Base-by-base conservation (phyloP, 2,888 invertebrate species). In the Gerosis bhagava region DNA sequence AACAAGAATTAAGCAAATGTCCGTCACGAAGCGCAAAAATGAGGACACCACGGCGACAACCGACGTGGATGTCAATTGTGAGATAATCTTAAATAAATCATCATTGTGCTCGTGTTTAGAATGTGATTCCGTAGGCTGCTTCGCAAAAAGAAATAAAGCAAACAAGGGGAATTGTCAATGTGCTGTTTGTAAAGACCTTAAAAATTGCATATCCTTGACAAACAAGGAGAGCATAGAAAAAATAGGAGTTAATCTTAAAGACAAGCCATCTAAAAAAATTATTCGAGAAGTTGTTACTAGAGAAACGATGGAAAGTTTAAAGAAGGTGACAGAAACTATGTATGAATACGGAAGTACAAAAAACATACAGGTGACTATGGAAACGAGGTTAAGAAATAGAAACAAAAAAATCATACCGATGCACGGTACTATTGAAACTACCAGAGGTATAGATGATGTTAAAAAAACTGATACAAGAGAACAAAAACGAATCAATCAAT, bases 81-180 rank as follows among this genome's bases (percentile, higher is more conserved):
- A 4, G 37, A 40, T 40, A 12, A 31, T 45, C 16, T 45, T 36
- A 8, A 8, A 12, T 5, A 46, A 13, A 10, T 49, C 52, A 3
- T 60, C 60, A 0, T 37, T 49, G 24, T 78, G 78, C 43, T 77
- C 82, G 0, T 80, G 82, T 44, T 40, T 54, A 3, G 46, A 65
- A 10, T 79, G 77, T 28, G 66, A 76, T 31, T 67, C 71, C 1
- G 12, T 54, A 5, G 36, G 34, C 11, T 77, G 74, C 45, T 69
- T 68, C 35, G 45, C 51, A 3, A 62, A 63, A 45, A 63, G 65
- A 54, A 52, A 56, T 10, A 43, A 46, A n/a, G 51, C 28, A 15
- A 22, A 16, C 3, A 31, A 43, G 17, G 13, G 7, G 3, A n/a
- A 12, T 5, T 45, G 45, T 25, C 45, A 37, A 13, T 45, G 45